Evolutionary conservation across 2,888 invertebrate genomes (phyloP).

Genomic region (Protonemura montana): DNA sequence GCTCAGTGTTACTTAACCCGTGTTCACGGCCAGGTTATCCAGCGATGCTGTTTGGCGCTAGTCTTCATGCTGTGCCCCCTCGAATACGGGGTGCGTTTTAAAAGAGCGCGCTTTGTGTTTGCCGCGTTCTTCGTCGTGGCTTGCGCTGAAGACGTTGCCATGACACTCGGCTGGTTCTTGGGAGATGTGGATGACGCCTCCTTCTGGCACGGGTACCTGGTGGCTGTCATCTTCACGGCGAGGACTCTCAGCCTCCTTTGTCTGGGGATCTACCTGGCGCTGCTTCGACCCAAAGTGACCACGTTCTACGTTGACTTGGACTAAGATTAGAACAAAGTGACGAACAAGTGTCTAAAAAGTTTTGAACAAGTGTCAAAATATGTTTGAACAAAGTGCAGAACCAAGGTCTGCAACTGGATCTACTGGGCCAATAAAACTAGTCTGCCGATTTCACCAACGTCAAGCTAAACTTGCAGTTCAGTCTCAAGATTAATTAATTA

Average conservation of each 20-base stretch:
- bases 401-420: too few species aligned
- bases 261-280: slow-evolving; percentile 69
- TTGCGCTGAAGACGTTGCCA: slow-evolving; percentile 70
- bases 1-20: too few species aligned
- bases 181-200: slow-evolving; percentile 64
- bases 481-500: too few species aligned
- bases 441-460: too few species aligned
- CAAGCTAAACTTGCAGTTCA: too few species aligned
- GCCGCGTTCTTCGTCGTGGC: slow-evolving; percentile 72
- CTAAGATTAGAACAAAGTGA: too few species aligned
- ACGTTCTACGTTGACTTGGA: slow-evolving; percentile 26
- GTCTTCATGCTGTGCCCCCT: slow-evolving; percentile 79
- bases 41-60: slow-evolving; percentile 73
- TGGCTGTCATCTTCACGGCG: slow-evolving; percentile 68
- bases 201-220: slow-evolving; percentile 76
- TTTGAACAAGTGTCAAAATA: too few species aligned
- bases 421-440: too few species aligned
- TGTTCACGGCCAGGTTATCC: slow-evolving; percentile 53
- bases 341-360: too few species aligned
- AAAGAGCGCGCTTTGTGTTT: slow-evolving; percentile 74
- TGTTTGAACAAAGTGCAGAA: too few species aligned
- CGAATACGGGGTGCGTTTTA: slow-evolving; percentile 81
- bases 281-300: slow-evolving; percentile 64
- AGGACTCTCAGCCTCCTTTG: slow-evolving; percentile 67
- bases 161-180: slow-evolving; percentile 70